Percentiles rank a stretch among this genome's conserved stretches.
phyloP scores from a whole-genome alignment of 2,113 vertebrate genomes.

The Archilochus colubris region DNA sequence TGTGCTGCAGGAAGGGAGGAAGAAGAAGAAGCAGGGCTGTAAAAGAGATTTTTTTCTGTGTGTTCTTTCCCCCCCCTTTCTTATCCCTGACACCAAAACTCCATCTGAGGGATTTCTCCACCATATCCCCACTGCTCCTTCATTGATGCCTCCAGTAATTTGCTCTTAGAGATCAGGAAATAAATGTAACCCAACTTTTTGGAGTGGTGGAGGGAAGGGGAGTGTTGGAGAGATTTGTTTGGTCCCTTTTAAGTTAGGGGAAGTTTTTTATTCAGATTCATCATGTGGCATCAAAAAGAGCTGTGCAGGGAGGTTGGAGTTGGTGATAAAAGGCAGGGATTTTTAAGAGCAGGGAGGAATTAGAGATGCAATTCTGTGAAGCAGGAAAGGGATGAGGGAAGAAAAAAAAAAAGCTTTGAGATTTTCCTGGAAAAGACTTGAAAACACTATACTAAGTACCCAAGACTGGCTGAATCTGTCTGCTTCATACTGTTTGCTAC shows the following conservation, averaged over 20 bases:
- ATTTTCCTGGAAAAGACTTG: not conserved
- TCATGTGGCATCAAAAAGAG: not conserved
- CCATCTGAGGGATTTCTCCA: not conserved
- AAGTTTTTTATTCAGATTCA: not conserved
- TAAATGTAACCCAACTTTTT: not conserved
- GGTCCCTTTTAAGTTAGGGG: not conserved
- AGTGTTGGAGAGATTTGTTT: not conserved
- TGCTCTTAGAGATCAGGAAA: not conserved
- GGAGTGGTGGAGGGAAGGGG: not conserved
- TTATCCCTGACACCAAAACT: not conserved
- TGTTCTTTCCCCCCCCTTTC: not conserved
- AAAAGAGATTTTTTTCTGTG: accelerated
- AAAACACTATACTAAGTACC: not conserved
- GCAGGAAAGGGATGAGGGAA: not conserved
- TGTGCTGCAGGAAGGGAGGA: not conserved
- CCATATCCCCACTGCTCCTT: not conserved
- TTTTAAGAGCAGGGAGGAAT: not conserved
- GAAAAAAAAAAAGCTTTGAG: not conserved
- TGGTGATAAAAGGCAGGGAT: not conserved
- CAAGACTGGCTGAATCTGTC: not conserved
- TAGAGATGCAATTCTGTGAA: not conserved
- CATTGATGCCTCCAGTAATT: not conserved
- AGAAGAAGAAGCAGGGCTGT: not conserved
- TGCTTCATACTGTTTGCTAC: not conserved
- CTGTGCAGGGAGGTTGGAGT: not conserved